Conservation (phyloP, 2,888 invertebrate species). For the Acleris sparsana region DNA sequence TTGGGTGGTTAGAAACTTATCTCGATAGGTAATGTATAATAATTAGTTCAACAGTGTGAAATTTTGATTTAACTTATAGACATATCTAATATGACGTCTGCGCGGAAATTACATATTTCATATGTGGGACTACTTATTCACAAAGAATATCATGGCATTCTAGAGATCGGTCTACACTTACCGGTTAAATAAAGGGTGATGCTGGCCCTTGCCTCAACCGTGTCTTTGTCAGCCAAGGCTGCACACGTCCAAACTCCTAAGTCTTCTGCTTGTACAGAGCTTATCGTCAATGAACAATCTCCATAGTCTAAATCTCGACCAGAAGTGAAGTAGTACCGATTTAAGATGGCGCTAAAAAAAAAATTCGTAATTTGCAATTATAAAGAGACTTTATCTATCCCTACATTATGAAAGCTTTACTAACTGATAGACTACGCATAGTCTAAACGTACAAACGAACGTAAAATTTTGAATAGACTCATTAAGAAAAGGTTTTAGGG, state of each 20-base stretch:
- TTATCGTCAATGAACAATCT: conserved; percentile 75
- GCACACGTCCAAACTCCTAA: conserved; percentile 78
- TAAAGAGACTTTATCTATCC: no score
- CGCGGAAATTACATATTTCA: no score
- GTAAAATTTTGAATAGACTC: no score
- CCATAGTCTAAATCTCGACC: conserved; percentile 63
- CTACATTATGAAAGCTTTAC: no score
- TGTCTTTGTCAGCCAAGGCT: conserved; percentile 58
- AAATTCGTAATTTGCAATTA: not conserved
- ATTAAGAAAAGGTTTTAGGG: no score
- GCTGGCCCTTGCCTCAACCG: conserved; percentile 60
- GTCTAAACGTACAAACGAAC: no score
- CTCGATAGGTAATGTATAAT: no score
- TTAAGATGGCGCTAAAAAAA: conserved; percentile 62
- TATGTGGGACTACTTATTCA: no score
- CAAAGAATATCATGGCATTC: not conserved
- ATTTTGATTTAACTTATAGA: no score
- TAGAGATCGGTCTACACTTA: conserved; percentile 39
- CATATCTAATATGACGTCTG: no score
- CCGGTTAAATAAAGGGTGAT: conserved; percentile 45
- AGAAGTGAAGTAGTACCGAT: conserved; percentile 71
- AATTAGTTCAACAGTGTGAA: no score
- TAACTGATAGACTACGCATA: no score
- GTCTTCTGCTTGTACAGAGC: conserved; percentile 58
- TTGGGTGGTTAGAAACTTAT: not conserved